Evolutionary conservation across 2,888 invertebrate species (phyloP).

Genomic region (Minunthozetes semirufus): DNA sequence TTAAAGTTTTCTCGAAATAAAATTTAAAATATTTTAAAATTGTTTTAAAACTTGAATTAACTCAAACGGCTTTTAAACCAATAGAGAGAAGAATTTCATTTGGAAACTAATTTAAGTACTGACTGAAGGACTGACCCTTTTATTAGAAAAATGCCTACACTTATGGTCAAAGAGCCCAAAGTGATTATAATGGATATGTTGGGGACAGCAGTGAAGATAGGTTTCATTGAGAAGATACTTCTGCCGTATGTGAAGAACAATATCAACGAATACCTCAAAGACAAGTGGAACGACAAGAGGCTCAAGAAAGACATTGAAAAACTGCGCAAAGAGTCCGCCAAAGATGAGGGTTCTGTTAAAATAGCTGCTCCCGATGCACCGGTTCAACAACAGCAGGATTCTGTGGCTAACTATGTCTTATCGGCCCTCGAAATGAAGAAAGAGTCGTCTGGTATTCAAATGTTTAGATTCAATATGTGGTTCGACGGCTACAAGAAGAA

Average conservation of each 20-base stretch:
- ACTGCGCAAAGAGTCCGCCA: slow-evolving; percentile 2
- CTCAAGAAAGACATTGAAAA: slow-evolving; percentile 14
- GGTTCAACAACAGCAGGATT: background rate
- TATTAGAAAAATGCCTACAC: too few relatives aligned
- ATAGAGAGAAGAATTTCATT: too few relatives aligned
- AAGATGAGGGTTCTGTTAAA: background rate
- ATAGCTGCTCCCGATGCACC: background rate
- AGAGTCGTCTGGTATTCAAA: slow-evolving; percentile 16
- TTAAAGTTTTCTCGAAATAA: too few relatives aligned
- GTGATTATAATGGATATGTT: slow-evolving; percentile 32
- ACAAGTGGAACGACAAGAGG: slow-evolving; percentile 23
- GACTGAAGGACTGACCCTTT: too few relatives aligned
- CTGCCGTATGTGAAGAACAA: slow-evolving; percentile 31
- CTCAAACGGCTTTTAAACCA: too few relatives aligned
- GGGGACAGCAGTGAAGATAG: slow-evolving; percentile 30
- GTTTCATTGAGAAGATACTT: slow-evolving; percentile 34
- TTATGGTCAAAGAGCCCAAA: slow-evolving; percentile 1
- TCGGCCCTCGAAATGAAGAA: background rate
- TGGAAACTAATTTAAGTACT: too few relatives aligned
- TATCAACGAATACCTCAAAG: slow-evolving; percentile 11
- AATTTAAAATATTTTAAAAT: too few relatives aligned
- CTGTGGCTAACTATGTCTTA: slow-evolving; percentile 10
- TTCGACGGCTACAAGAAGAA: slow-evolving; percentile 33
- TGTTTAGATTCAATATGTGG: slow-evolving; percentile 34
- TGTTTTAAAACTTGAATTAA: too few relatives aligned